phyloP scores from a whole-genome alignment of 1,140 invertebrate species.

The Leptinotarsa defecta region DNA sequence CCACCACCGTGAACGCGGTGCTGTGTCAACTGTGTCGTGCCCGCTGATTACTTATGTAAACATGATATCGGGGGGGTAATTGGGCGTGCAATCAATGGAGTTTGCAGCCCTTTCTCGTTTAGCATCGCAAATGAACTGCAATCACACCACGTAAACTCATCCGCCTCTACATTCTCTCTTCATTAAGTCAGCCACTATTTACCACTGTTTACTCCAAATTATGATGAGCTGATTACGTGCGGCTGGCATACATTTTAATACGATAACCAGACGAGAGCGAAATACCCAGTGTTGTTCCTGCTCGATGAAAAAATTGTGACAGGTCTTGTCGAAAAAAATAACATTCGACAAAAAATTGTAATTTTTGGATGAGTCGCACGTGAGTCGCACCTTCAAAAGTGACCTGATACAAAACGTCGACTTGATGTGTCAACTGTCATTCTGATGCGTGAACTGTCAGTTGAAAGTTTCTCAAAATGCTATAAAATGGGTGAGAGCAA shows the following conservation, averaged over 20 bases:
- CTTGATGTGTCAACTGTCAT: too few relatives aligned
- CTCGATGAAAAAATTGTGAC: too few relatives aligned
- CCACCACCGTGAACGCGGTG: slow-evolving; percentile 27
- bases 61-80: slow-evolving; percentile 57
- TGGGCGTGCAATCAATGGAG: slow-evolving; percentile 55
- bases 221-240: slow-evolving; percentile 6
- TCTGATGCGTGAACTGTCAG: too few relatives aligned
- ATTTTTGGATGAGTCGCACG: too few relatives aligned
- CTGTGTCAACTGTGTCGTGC: slow-evolving; percentile 49
- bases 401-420: too few relatives aligned
- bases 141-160: slow-evolving; percentile 27
- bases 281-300: background rate
- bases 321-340: too few relatives aligned
- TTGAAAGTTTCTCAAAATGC: too few relatives aligned
- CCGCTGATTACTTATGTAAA: slow-evolving; percentile 56
- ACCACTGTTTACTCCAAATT: slow-evolving; percentile 24
- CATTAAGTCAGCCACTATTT: slow-evolving; percentile 27
- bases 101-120: slow-evolving; percentile 35
- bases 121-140: slow-evolving; percentile 34
- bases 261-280: slow-evolving; percentile 21
- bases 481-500: too few relatives aligned
- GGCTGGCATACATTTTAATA: slow-evolving; percentile 12
- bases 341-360: too few relatives aligned
- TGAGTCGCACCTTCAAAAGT: too few relatives aligned
- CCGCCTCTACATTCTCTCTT: slow-evolving; percentile 23